These are phyloP conservation scores for Campoplex capitator DNA, from an alignment of 2,888 invertebrate genomes.

Conservation along the genomic window DNA sequence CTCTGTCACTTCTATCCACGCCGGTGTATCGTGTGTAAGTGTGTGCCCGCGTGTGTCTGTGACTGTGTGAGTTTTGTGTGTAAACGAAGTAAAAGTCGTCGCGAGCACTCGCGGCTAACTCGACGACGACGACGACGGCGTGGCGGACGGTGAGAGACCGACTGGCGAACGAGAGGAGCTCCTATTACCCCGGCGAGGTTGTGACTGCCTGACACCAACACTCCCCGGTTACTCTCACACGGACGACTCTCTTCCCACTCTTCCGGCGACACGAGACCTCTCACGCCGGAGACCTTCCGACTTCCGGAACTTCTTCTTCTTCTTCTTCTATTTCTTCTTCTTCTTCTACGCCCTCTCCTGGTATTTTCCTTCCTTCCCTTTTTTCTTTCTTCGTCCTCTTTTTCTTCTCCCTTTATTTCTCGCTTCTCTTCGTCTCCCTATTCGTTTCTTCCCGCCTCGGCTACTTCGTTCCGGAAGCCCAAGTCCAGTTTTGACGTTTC, in stretches of 20 bases:
- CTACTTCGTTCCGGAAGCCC: neutral
- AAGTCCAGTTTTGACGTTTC: neutral
- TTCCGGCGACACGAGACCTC: constrained; percentile 70
- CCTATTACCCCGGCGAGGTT: constrained; percentile 66
- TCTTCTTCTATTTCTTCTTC: constrained; percentile 42
- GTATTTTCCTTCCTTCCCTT: constrained; percentile 33
- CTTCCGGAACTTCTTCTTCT: constrained; percentile 69
- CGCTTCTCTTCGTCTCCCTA: constrained; percentile 3
- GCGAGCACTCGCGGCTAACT: constrained; percentile 56
- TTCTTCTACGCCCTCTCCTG: constrained; percentile 22
- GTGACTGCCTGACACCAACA: constrained; percentile 63
- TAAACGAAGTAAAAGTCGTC: constrained; percentile 70
- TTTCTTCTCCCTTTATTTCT: neutral
- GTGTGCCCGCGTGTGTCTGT: neutral
- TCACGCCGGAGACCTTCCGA: constrained; percentile 67
- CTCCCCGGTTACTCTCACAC: constrained; percentile 33
- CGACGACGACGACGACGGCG: constrained; percentile 66
- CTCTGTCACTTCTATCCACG: constrained; percentile 67
- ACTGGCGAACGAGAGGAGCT: constrained; percentile 72
- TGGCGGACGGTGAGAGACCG: constrained; percentile 71
- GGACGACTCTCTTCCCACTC: constrained; percentile 69
- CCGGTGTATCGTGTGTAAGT: neutral
- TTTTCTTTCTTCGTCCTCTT: constrained; percentile 27
- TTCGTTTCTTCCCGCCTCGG: constrained; percentile 16
- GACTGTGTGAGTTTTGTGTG: neutral